These are phyloP conservation scores for Globicephala melas DNA, from an alignment of 2,113 vertebrate species.

Conservation along the genomic window DNA sequence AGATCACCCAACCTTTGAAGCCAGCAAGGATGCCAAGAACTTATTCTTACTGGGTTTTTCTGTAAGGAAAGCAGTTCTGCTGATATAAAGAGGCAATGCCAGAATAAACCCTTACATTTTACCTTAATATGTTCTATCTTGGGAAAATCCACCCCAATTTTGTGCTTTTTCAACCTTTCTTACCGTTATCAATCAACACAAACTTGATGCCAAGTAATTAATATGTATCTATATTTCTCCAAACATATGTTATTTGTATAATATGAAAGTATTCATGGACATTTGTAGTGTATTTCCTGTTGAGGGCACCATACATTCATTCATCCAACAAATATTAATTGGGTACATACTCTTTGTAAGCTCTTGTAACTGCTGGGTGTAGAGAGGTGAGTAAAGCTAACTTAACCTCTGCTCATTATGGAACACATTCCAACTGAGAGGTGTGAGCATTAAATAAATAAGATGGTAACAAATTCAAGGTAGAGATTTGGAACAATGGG, in stretches of 20 bases:
- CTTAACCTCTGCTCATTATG: neutral
- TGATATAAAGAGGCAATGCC: neutral
- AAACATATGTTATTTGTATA: neutral
- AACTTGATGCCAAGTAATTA: neutral
- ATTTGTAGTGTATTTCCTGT: neutral
- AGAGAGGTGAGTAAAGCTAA: neutral
- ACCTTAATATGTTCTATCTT: neutral
- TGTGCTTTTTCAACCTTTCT: neutral
- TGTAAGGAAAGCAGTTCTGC: neutral
- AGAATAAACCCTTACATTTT: neutral
- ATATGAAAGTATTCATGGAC: neutral
- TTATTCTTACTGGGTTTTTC: neutral
- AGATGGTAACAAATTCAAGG: neutral
- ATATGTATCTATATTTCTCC: neutral
- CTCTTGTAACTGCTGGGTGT: neutral
- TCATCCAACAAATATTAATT: neutral
- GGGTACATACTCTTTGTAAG: neutral
- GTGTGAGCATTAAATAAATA: neutral
- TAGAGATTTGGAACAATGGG: neutral
- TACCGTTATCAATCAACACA: neutral
- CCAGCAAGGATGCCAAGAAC: neutral
- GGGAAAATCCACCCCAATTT: neutral
- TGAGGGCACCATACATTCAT: neutral
- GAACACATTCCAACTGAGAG: neutral
- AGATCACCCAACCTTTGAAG: neutral